These are phyloP conservation scores for Apis dorsata DNA, from an alignment of 1,140 invertebrate species.

Conservation along the genomic window DNA sequence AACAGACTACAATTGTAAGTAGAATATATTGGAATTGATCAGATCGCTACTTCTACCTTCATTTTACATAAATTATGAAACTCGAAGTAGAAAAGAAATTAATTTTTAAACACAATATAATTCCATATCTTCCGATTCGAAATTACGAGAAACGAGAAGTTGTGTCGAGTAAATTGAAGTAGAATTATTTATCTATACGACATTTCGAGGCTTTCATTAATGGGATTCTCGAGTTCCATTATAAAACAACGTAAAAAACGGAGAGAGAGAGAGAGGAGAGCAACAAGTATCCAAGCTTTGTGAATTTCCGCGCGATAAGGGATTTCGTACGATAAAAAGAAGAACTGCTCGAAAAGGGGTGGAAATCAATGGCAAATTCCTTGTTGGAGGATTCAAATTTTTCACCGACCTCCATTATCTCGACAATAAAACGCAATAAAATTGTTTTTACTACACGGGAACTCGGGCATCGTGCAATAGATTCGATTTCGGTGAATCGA, in stretches of 20 bases:
- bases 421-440: background rate
- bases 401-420: slow-evolving; percentile 13
- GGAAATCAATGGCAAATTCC: slow-evolving; percentile 19
- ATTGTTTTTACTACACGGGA: background rate
- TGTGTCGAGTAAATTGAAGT: too few relatives aligned
- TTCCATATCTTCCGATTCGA: too few relatives aligned
- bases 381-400: background rate
- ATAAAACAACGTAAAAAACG: background rate
- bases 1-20: too few relatives aligned
- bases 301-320: background rate
- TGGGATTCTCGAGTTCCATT: background rate
- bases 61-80: too few relatives aligned
- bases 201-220: background rate
- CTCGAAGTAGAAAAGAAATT: too few relatives aligned
- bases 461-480: background rate
- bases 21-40: too few relatives aligned
- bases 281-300: slow-evolving; percentile 9
- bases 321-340: background rate
- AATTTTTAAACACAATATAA: too few relatives aligned
- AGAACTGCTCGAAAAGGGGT: background rate
- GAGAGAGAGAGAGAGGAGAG: background rate
- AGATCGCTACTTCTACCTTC: too few relatives aligned
- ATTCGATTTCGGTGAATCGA: background rate
- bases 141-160: too few relatives aligned
- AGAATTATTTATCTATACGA: too few relatives aligned